phyloP scores from a whole-genome alignment of 2,113 vertebrate species.

The Regulus satrapa region DNA sequence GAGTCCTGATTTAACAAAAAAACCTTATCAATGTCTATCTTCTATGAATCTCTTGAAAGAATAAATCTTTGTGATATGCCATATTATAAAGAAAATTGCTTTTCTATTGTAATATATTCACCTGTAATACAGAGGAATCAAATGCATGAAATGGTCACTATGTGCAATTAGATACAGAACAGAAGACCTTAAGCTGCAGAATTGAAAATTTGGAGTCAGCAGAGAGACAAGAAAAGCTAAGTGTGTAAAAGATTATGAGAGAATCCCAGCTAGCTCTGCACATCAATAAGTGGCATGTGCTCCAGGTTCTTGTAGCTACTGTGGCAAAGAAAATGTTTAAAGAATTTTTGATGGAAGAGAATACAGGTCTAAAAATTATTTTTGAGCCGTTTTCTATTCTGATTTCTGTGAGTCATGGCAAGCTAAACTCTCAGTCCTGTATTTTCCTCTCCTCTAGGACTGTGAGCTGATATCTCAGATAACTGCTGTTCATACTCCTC shows the following conservation, averaged over 20 bases:
- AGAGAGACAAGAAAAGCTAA: not conserved
- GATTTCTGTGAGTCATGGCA: not conserved
- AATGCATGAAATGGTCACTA: not conserved
- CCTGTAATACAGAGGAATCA: not conserved
- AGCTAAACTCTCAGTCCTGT: not conserved
- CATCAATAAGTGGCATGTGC: too few relatives aligned
- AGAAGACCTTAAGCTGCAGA: not conserved
- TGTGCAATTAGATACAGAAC: not conserved
- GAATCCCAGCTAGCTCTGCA: not conserved
- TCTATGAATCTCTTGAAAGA: not conserved
- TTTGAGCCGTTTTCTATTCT: not conserved
- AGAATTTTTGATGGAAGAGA: not conserved
- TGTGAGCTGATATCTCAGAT: not conserved
- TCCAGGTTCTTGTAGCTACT: not conserved
- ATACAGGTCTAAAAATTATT: not conserved
- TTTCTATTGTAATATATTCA: not conserved
- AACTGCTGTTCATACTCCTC: not conserved
- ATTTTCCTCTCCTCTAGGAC: not conserved
- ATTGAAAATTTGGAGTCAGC: not conserved
- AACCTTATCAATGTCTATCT: not conserved
- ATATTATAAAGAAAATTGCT: not conserved
- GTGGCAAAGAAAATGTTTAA: not conserved
- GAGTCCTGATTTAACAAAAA: not conserved
- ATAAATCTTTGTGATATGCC: not conserved
- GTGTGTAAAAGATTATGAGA: not conserved